Evolutionary conservation across 1,140 invertebrate species (phyloP).

Genomic region (Aphis gossypii): DNA sequence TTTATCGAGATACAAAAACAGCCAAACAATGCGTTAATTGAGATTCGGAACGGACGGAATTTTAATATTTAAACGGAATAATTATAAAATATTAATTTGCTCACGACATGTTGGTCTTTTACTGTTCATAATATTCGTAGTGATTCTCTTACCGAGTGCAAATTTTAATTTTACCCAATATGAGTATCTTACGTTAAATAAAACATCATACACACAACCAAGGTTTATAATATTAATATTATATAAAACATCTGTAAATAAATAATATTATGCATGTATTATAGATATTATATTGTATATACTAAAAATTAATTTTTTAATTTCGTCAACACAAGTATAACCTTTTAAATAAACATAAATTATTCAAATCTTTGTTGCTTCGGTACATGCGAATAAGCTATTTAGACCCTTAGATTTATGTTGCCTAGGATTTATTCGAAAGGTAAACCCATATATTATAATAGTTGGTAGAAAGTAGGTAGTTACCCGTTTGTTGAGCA

Average conservation of each 20-base stretch:
- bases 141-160: not conserved
- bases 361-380: conserved; percentile 30
- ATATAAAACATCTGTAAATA: not conserved
- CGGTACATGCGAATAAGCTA: conserved; percentile 25
- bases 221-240: not conserved
- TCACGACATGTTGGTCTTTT: not conserved
- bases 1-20: not conserved
- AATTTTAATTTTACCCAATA: not conserved
- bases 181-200: not conserved
- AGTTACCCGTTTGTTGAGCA: not conserved
- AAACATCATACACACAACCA: not conserved
- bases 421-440: conserved; percentile 23
- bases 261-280: too few species aligned
- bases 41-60: not conserved
- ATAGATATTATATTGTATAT: not conserved
- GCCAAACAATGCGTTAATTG: not conserved
- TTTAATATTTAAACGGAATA: not conserved
- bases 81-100: not conserved
- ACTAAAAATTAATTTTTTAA: conserved; percentile 26
- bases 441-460: conserved; percentile 37
- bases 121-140: not conserved
- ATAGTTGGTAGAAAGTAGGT: not conserved
- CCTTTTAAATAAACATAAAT: conserved; percentile 40
- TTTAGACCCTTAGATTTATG: conserved; percentile 45
- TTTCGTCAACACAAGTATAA: not conserved